Percentiles rank a stretch among this genome's conserved stretches.
Conservation (phyloP, 2,797 vertebrate species). For the Channa striata region DNA sequence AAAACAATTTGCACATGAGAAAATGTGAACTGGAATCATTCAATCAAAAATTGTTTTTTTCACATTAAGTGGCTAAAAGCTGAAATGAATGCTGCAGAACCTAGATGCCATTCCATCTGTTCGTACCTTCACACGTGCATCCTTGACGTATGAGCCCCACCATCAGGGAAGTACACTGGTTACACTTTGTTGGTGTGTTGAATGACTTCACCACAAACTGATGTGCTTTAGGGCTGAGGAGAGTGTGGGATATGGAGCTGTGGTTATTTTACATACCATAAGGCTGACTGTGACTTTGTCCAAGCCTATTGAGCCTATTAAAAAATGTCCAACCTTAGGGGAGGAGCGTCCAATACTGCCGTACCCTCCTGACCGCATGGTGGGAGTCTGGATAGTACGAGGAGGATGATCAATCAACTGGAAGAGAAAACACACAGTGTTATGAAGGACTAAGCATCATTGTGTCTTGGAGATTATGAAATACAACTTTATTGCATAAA, state of each 20-base stretch:
- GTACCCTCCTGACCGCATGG: slow-evolving; percentile 89
- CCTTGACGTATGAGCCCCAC: slow-evolving; percentile 97
- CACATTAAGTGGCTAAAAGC: not conserved
- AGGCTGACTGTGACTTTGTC: not conserved
- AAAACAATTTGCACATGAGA: not conserved
- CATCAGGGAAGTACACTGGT: slow-evolving; percentile 98
- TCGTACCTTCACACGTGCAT: slow-evolving; percentile 95
- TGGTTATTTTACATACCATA: not conserved
- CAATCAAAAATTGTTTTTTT: not conserved
- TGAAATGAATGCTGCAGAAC: not conserved
- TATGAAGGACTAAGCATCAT: not conserved
- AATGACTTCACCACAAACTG: slow-evolving; percentile 99
- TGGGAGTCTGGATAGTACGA: slow-evolving; percentile 90
- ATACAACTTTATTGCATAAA: not conserved
- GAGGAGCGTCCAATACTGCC: slow-evolving; percentile 90
- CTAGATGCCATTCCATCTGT: not conserved
- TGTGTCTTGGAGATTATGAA: not conserved
- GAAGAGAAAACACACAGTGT: slow-evolving; percentile 22
- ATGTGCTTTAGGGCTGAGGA: slow-evolving; percentile 95
- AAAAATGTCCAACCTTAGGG: slow-evolving; percentile 86
- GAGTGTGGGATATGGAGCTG: slow-evolving; percentile 1
- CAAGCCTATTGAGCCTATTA: not conserved
- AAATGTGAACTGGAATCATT: not conserved
- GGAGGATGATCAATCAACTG: slow-evolving; percentile 89
- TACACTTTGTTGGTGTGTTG: slow-evolving; percentile 94